Percentiles rank a stretch among this genome's conserved stretches.
These are phyloP conservation scores for Acrocera orbiculus DNA, from an alignment of 2,888 invertebrate species.

Conservation along the genomic window DNA sequence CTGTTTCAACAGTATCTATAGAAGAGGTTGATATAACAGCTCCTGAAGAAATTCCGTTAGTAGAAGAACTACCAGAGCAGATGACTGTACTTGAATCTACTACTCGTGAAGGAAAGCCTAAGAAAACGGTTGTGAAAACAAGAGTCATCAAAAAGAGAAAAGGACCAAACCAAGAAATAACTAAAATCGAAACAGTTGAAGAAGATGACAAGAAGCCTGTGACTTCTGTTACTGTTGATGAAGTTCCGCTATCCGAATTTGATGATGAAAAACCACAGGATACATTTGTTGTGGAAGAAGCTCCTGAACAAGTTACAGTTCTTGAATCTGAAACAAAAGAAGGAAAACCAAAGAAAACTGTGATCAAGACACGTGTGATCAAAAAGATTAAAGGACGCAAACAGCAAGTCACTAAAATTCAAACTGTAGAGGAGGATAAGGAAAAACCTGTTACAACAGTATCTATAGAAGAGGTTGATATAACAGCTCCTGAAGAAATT, in stretches of 20 bases:
- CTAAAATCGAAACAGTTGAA: constrained; percentile 20
- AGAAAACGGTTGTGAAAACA: too few relatives aligned
- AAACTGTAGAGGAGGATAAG: constrained; percentile 25
- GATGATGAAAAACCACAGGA: constrained; percentile 9
- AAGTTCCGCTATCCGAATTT: constrained; percentile 10
- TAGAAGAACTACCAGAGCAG: too few relatives aligned
- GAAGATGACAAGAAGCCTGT: constrained; percentile 26
- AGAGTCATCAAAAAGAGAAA: too few relatives aligned
- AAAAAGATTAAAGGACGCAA: constrained; percentile 18
- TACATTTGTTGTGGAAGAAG: constrained; percentile 6
- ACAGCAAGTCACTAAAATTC: constrained; percentile 24
- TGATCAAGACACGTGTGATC: constrained; percentile 21
- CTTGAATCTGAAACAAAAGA: constrained; percentile 15
- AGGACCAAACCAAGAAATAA: too few relatives aligned
- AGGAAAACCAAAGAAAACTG: constrained; percentile 18
- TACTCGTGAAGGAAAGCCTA: too few relatives aligned
- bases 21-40: too few relatives aligned
- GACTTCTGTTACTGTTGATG: constrained; percentile 15
- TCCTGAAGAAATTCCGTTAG: too few relatives aligned
- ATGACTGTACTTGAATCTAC: too few relatives aligned
- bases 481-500: constrained; percentile 16
- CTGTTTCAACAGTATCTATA: too few relatives aligned
- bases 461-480: constrained; percentile 16
- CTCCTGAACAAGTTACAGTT: constrained; percentile 17
- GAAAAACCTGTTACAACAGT: constrained; percentile 21